phyloP scores from a whole-genome alignment of 2,888 invertebrate genomes.

The Drosophila crucigera region DNA sequence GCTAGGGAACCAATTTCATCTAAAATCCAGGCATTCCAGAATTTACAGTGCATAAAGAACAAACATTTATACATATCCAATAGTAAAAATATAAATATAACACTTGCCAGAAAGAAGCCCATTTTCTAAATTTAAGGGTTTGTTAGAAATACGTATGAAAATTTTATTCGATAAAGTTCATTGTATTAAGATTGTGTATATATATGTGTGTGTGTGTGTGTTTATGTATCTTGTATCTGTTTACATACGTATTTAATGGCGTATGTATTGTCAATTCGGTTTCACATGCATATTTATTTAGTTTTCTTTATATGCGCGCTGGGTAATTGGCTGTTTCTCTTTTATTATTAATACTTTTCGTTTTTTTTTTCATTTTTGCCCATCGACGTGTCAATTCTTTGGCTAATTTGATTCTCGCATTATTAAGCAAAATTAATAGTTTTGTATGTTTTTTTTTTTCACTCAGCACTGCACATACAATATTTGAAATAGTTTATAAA shows the following conservation, averaged over 20 bases:
- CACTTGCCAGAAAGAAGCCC: conserved; percentile 12
- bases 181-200: conserved; percentile 66
- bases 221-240: conserved; percentile 12
- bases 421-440: conserved; percentile 48
- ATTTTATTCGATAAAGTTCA: conserved; percentile 81
- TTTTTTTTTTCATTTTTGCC: conserved; percentile 37
- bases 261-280: conserved; percentile 33
- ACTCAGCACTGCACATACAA: conserved; percentile 36
- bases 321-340: conserved; percentile 31
- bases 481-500: conserved; percentile 37
- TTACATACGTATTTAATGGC: conserved; percentile 20
- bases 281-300: conserved; percentile 14
- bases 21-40: conserved; percentile 28
- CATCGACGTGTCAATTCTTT: conserved; percentile 68
- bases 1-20: neutral
- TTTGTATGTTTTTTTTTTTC: conserved; percentile 7
- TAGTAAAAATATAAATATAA: conserved; percentile 1
- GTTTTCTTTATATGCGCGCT: conserved; percentile 34
- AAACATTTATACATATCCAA: conserved; percentile 3
- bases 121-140: conserved; percentile 41
- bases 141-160: conserved; percentile 81
- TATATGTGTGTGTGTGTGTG: conserved; percentile 23
- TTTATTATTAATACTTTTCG: conserved; percentile 34
- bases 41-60: conserved; percentile 1
- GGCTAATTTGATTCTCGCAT: conserved; percentile 70